A percentile compares a stretch with the other conserved stretches of the same genome.
Conservation (phyloP, 2,797 vertebrate genomes). For the Phoeniculus purpureus region DNA sequence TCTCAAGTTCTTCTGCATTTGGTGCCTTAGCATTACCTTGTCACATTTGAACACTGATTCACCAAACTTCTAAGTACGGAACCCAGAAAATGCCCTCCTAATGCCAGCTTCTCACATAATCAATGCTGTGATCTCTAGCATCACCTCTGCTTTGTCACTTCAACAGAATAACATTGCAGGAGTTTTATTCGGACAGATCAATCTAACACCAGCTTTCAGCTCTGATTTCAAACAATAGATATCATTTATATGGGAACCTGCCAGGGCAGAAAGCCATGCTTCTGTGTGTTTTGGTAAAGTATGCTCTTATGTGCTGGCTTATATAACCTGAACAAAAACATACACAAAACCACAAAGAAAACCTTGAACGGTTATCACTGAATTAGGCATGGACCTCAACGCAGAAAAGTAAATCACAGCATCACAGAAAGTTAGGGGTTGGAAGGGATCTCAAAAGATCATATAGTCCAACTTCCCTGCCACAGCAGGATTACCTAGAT, state of each 20-base stretch:
- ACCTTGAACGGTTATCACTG: background rate
- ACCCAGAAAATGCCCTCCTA: background rate
- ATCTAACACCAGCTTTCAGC: constrained; percentile 42
- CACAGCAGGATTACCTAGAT: too few relatives aligned
- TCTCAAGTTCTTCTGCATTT: background rate
- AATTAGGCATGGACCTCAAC: background rate
- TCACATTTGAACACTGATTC: background rate
- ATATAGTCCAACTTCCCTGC: too few relatives aligned
- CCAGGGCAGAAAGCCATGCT: background rate
- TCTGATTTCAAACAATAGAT: constrained; percentile 14
- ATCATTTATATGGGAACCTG: background rate
- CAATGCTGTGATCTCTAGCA: background rate
- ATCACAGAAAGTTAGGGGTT: too few relatives aligned
- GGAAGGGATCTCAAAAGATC: too few relatives aligned
- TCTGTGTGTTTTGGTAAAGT: background rate
- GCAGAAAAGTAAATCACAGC: background rate
- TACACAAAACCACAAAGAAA: background rate
- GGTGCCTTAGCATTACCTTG: background rate
- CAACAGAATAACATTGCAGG: background rate
- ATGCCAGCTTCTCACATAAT: background rate
- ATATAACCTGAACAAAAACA: background rate
- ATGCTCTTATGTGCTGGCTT: background rate
- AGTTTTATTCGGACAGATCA: background rate
- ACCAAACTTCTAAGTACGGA: background rate
- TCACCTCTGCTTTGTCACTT: background rate